Evolutionary conservation across 2,113 vertebrate genomes (phyloP), one percentile per base, ranked within the genome.

Genomic region (Panthera leo): DNA sequence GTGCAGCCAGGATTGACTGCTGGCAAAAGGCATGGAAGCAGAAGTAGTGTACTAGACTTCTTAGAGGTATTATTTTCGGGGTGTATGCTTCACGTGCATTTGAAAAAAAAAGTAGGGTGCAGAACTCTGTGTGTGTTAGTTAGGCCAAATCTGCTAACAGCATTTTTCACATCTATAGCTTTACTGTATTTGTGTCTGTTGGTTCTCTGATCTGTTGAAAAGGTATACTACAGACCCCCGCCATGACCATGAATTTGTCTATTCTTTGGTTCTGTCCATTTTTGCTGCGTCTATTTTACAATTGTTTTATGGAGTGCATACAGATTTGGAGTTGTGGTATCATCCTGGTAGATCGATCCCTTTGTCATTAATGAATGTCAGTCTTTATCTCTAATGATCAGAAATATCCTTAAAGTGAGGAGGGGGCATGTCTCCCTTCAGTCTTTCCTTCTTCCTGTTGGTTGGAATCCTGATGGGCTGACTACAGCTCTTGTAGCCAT

Each of bases 1-100:
- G 18, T 16, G 12, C 15, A 6, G 36, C 48, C 25, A n/a, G 65
- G 67, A 19, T 12, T 19, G 16, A 10, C 75, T 53, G 42, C 45
- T 8, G 48, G 45, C 23, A 27, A 65, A n/a, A 0, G 14, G 48
- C 34, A 19, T 2, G 0, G 0, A 48, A 61, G 65, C 16, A 27
- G 34, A 78, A 27, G 73, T 8, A 7, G 55, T 27, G 9, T 12
- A 34, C 0, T 58, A 12, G 68, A 2, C 31, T 89, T 67, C 36
- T 83, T 36, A 31, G 65, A 58, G 12, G 14, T 5, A 10, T 15
- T 31, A 3, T 23, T 36, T 45, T 25, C 18, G 4, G 16, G 5
- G 39, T 0, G 1, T 39, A 25, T 16, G 58, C 61, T 65, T 78
- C 42, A 1, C 1, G 10, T n/a, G 9, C 11, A 34, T 36, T 61